phyloP scores from a whole-genome alignment of 2,113 vertebrate genomes.

The Hucho hucho region DNA sequence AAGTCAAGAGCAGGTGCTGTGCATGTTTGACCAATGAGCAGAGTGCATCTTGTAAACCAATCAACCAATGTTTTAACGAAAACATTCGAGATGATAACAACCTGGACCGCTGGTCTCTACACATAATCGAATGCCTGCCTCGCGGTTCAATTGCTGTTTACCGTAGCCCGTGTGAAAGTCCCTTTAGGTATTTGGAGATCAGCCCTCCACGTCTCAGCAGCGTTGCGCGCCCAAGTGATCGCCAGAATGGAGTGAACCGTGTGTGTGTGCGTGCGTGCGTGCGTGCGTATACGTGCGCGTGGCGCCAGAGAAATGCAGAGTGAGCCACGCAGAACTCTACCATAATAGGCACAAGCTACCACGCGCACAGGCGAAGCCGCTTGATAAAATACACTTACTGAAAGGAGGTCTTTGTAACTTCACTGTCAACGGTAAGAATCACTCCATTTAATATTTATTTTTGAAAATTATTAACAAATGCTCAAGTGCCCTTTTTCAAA shows the following conservation, averaged over 20 bases:
- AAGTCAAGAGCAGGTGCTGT: too few relatives aligned
- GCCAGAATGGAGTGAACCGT: neutral
- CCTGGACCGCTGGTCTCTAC: too few relatives aligned
- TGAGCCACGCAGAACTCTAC: constrained; percentile 74
- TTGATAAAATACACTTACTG: constrained; percentile 46
- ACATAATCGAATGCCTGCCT: too few relatives aligned
- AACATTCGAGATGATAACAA: too few relatives aligned
- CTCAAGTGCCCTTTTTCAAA: constrained; percentile 16
- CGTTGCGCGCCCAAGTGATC: constrained; percentile 29
- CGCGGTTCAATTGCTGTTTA: too few relatives aligned
- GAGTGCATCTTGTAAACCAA: too few relatives aligned
- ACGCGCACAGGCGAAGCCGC: constrained; percentile 66
- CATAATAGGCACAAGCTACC: constrained; percentile 75
- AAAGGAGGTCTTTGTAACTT: constrained; percentile 55
- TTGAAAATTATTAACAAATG: neutral
- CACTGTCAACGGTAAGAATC: constrained; percentile 67
- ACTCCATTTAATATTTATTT: neutral
- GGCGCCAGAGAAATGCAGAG: constrained; percentile 75
- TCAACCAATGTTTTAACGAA: too few relatives aligned
- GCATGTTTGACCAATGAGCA: too few relatives aligned
- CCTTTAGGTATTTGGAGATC: too few relatives aligned
- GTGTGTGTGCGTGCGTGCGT: neutral
- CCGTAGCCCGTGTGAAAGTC: too few relatives aligned
- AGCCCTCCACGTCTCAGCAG: too few relatives aligned
- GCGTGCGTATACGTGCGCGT: constrained; percentile 40